Base-by-base conservation (phyloP, 1,140 invertebrate species). In the Drosophila obscura region DNA sequence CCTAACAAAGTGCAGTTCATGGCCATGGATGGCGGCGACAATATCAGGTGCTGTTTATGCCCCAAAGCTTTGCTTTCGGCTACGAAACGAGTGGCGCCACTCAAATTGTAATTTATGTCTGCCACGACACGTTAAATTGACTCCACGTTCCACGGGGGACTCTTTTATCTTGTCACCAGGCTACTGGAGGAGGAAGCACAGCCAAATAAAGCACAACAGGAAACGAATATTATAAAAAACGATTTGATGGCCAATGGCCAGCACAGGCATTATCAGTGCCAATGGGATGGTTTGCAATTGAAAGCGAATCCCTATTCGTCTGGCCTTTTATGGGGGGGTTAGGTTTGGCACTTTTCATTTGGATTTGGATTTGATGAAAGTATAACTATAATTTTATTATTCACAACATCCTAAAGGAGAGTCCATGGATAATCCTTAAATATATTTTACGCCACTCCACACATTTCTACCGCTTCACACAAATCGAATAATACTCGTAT, bases 71-170 rank as follows among this genome's bases (percentile, higher is more conserved):
- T 73, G 63, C 65, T 74, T 69, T 69, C 73, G 73, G 55, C 26
- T 57, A 35, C 43, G 15, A 13, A 4, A 24, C 58, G 52, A 64
- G 61, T 74, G 68, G 62, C 65, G 69, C 64, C 77, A 82, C 65
- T 79, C 66, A 82, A 88, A 76, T 71, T 80, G 82, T 88, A 82
- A 87, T 87, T 87, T 87, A 87, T 87, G 82, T 87, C 61, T 62
- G 55, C 53, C 68, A 65, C 71, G 76, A 75, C 82, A 85, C 78
- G 65, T 85, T 77, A 78, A 82, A 85, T 85, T 82, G 82, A 87
- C 82, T 88, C 53, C 82, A 85, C 71, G 82, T 85, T 62, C 61
- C 66, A 61, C 57, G 59, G 43, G 39, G 46, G 19, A 59, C 64
- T 62, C 62, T 73, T 52, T 87, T 84, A 85, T 87, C 81, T 81